These are phyloP conservation scores for Isichthys henryi DNA, from an alignment of 2,113 vertebrate species.

Conservation along the genomic window DNA sequence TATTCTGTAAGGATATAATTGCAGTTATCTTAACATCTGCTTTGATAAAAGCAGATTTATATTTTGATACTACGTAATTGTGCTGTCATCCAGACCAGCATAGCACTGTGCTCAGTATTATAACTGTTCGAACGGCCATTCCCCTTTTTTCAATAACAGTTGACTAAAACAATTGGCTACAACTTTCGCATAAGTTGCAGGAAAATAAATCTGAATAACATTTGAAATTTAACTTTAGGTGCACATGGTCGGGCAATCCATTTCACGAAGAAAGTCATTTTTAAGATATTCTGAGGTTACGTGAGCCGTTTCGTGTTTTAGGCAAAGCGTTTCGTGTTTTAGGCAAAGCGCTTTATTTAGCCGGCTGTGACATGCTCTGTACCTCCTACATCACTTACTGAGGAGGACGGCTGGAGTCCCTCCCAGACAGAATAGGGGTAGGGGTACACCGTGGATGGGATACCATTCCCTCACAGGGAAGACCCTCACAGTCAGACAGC, in stretches of 20 bases:
- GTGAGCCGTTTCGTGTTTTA: neutral
- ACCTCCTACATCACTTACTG: neutral
- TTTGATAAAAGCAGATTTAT: neutral
- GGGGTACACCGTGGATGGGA: neutral
- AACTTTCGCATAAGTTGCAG: neutral
- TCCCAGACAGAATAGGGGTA: neutral
- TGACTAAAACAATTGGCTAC: neutral
- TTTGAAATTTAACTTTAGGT: neutral
- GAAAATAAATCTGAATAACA: neutral
- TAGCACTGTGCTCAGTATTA: neutral
- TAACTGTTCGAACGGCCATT: neutral
- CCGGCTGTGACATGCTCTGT: neutral
- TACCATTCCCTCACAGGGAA: neutral
- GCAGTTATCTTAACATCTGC: neutral
- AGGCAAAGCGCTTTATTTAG: neutral
- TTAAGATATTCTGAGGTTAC: neutral
- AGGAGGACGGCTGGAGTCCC: neutral
- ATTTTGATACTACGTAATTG: neutral
- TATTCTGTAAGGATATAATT: neutral
- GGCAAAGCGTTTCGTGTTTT: neutral
- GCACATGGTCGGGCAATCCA: neutral
- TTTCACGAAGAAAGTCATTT: neutral
- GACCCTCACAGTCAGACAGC: neutral
- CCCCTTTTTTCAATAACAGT: neutral
- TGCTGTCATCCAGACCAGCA: neutral